Evolutionary conservation across 2,888 invertebrate genomes (phyloP).

Genomic region (Agrotis clavis): DNA sequence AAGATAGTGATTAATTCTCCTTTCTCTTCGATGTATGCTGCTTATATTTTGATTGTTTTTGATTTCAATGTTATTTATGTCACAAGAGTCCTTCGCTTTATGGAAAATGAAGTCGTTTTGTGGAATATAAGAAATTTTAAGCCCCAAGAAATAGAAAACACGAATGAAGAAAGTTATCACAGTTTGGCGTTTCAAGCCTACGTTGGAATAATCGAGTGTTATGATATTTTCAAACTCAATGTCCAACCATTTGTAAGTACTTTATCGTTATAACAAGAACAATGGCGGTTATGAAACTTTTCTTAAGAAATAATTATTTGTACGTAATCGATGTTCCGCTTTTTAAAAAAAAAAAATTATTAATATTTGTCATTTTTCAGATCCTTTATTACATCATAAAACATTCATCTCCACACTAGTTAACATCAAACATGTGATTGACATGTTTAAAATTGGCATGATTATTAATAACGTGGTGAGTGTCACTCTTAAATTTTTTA

Average conservation of each 20-base stretch:
- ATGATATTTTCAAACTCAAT: constrained; percentile 12
- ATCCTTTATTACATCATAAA: constrained; percentile 6
- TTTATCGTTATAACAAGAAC: background rate
- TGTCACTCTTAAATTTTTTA: background rate
- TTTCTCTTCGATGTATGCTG: background rate
- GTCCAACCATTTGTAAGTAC: constrained; percentile 23
- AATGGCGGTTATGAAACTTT: background rate
- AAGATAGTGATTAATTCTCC: background rate
- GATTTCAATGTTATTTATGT: constrained; percentile 25
- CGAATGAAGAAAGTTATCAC: background rate
- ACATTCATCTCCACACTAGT: constrained; percentile 14
- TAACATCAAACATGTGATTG: constrained; percentile 20
- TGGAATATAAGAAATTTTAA: constrained; percentile 13
- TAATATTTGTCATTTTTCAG: background rate
- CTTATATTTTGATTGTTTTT: background rate
- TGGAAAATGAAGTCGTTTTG: constrained; percentile 6
- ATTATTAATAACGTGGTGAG: background rate
- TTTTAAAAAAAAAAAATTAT: too few relatives aligned
- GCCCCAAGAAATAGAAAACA: background rate
- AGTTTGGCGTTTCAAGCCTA: constrained; percentile 31
- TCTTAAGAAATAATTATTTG: background rate
- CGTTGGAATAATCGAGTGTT: constrained; percentile 39
- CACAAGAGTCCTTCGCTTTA: background rate
- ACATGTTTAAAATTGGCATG: background rate
- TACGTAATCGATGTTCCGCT: too few relatives aligned